Evolutionary conservation across 2,797 vertebrate species (phyloP), one percentile per base, ranked within the genome.

Genomic region (Serranus cabrilla): DNA sequence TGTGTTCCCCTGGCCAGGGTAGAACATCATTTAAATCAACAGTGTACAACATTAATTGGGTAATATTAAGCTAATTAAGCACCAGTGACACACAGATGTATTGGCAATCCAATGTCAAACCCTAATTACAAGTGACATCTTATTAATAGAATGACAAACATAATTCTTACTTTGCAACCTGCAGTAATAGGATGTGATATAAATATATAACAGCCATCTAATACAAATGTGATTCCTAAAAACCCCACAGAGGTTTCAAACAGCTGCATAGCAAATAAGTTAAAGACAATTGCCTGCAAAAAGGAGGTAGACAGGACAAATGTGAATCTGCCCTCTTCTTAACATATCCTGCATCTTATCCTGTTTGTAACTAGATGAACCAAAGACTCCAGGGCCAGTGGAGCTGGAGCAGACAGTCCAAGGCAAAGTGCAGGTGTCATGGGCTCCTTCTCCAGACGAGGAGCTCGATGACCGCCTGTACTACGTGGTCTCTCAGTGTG

Each of bases 391-490:
- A 3, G 97, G 97, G 2, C 92, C 94, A 45, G 91, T 98, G 76
- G 67, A 6, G 45, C 54, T 98, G 65, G 91, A 95, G 78, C 96
- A 97, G 85, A 96, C 96, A 0, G 94, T 97, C 40, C 86, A 92
- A 0, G 94, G 94, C 1, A 95, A 95, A 1, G 94, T 99, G 64
- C 91, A 94, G 0, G 73, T 96, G 2, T 92, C 88, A 51, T 98
- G 97, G 97, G 93, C 89, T 43, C 95, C 96, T 0, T 98, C 97
- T 4, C 92, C 94, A 0, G 96, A 97, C 0, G 93, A 98, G 84
- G 92, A 94, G 63, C 86, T 90, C 5, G 96, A 94, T 0, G 72
- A 81, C 40, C 89, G 90, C 1, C 83, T 98, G 34, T 89, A 95
- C 81, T 98, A 98, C 56, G 63, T 93, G 0, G 91, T 98, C 75